Conservation (phyloP, 2,797 vertebrate genomes). For the Agapornis canus region DNA sequence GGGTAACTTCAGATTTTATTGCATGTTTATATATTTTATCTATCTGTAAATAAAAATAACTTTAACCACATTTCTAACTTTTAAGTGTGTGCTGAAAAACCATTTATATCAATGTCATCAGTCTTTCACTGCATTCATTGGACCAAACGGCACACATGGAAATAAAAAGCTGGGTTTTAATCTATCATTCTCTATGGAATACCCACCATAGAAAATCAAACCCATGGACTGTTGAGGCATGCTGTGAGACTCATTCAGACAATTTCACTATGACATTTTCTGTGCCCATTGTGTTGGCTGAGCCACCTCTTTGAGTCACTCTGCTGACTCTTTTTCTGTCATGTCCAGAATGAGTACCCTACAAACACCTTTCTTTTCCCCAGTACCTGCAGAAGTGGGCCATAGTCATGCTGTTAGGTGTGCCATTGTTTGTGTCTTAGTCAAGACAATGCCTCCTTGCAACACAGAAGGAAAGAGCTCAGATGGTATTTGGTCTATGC, state of each 20-base stretch:
- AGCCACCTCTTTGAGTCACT: neutral
- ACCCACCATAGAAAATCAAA: fast-evolving
- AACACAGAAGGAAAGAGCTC: neutral
- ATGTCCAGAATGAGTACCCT: fast-evolving
- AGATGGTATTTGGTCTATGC: fast-evolving
- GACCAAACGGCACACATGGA: neutral
- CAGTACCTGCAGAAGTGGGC: neutral
- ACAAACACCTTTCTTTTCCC: neutral
- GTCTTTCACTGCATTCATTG: neutral
- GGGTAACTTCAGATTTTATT: neutral
- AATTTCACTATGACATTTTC: neutral
- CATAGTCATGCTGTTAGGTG: fast-evolving
- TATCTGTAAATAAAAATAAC: neutral
- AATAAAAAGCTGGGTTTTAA: neutral
- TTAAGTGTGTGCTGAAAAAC: neutral
- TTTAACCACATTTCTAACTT: neutral
- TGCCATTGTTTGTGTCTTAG: fast-evolving
- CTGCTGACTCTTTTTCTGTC: neutral
- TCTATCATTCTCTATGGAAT: neutral
- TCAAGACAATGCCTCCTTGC: neutral
- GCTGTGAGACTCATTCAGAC: neutral
- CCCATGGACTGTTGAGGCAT: fast-evolving
- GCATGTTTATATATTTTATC: neutral
- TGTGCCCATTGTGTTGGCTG: fast-evolving
- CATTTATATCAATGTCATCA: neutral